Evolutionary conservation across 64 coral and sea anemone genomes (phyloP), one percentile per base, ranked within the genome.

Genomic region (Montipora capricornis): DNA sequence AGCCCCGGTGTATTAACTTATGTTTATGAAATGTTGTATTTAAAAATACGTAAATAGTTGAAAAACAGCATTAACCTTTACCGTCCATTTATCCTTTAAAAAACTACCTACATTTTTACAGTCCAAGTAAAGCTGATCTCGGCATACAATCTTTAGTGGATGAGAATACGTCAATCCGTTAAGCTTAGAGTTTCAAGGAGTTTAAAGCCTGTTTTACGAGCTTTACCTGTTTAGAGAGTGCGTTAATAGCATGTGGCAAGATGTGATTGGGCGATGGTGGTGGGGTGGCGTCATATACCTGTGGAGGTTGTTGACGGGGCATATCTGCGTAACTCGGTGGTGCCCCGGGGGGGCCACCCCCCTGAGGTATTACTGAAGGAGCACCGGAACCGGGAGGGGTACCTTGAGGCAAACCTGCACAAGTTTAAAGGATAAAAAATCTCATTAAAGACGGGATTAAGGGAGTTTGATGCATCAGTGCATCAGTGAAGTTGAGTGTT

Each of bases 271-370:
- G 47, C 44, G 86, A 88, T 44, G 83, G 91, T 26, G 83, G 77
- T 16, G 91, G 91, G 14, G 57, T 62, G n/a, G 48, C 91, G 80
- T 73, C 83, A 81, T 93, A 87, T 93, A 93, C 91, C 91, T 93
- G 83, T 20, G 87, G 47, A 75, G 14, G 83, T 78, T 79, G 73
- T 77, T 84, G 74, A n/a, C 69, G 83, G 19, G 53, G 62, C 44
- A 75, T 52, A 59, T 64, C 71, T 10, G 66, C 45, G 53, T 68
- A 93, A 76, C 91, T 93, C 14, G 94, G 94, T 8, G 94, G 94
- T 6, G 89, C 94, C 29, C 94, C 94, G 62, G 94, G 94, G 37
- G 94, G 94, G 9, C 89, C 90, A 49, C 89, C 77, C 55, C 83
- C 89, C 45, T 49, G 94, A 47, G 89, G 73, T 74, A 91, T 87